phyloP scores from a whole-genome alignment of 2,113 vertebrate genomes.

The Heloderma charlesbogerti region DNA sequence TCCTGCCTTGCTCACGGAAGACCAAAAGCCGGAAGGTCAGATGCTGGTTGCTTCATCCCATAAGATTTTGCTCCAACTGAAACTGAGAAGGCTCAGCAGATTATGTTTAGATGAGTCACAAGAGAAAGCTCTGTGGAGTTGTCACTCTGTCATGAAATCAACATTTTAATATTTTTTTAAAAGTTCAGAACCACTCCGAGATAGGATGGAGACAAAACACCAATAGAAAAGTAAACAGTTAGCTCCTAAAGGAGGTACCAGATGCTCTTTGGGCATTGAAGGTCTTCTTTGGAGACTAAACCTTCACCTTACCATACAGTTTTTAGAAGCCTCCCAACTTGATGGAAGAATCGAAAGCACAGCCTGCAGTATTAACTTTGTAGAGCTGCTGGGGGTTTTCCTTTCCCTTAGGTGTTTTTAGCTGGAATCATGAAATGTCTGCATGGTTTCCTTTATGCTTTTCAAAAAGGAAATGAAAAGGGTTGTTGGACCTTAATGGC shows the following conservation, averaged over 20 bases:
- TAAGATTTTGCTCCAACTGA: not conserved
- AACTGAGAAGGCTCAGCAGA: not conserved
- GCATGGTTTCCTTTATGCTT: slow-evolving; percentile 24
- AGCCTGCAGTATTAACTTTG: not conserved
- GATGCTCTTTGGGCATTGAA: not conserved
- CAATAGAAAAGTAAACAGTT: not conserved
- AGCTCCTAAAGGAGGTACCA: not conserved
- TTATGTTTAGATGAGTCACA: not conserved
- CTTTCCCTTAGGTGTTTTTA: slow-evolving; percentile 37
- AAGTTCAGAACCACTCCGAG: not conserved
- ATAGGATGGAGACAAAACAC: not conserved
- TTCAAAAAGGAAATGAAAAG: slow-evolving; percentile 1
- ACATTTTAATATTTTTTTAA: not conserved
- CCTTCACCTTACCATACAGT: not conserved
- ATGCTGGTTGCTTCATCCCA: not conserved
- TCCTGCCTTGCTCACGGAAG: not conserved
- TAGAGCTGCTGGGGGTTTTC: slow-evolving; percentile 2
- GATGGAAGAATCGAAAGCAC: not conserved
- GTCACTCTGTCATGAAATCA: not conserved
- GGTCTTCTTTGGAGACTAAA: slow-evolving; percentile 1
- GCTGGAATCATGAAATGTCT: slow-evolving; percentile 13
- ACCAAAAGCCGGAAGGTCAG: not conserved
- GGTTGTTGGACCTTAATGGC: slow-evolving; percentile 49
- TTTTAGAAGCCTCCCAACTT: slow-evolving; percentile 16
- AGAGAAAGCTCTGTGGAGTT: not conserved